Conservation (phyloP, 2,888 invertebrate species). For the Epinotia brunnichana region DNA sequence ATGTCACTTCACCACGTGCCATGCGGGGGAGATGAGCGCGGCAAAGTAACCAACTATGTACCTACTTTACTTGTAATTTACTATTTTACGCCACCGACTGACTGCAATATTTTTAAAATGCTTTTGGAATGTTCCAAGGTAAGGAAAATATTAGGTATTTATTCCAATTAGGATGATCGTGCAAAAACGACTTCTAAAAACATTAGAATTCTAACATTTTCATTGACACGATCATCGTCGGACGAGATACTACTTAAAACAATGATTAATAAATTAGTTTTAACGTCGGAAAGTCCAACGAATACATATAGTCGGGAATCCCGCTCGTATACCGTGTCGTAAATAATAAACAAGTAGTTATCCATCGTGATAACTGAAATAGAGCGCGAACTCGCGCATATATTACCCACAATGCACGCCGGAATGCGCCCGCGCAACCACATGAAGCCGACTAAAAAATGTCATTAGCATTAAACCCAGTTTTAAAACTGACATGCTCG, state of each 20-base stretch:
- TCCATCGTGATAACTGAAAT: slow-evolving; percentile 77
- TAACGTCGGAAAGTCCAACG: not conserved
- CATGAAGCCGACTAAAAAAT: slow-evolving; percentile 61
- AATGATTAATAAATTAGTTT: not conserved
- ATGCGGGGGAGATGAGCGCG: not conserved
- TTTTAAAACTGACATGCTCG: slow-evolving; percentile 43
- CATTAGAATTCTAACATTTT: too few relatives aligned
- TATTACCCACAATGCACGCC: slow-evolving; percentile 66
- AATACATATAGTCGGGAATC: slow-evolving; percentile 53
- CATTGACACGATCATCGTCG: not conserved
- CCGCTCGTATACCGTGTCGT: slow-evolving; percentile 57
- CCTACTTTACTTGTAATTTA: too few relatives aligned
- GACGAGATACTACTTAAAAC: not conserved
- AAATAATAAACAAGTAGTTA: slow-evolving; percentile 68
- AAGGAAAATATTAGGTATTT: not conserved
- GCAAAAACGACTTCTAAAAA: too few relatives aligned
- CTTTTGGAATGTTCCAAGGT: not conserved
- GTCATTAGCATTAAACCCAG: slow-evolving; percentile 66
- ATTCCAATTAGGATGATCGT: too few relatives aligned
- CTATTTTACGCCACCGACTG: not conserved
- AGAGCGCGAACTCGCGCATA: slow-evolving; percentile 76
- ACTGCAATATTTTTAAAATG: not conserved
- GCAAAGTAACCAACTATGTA: too few relatives aligned
- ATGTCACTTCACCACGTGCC: not conserved
- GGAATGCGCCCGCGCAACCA: slow-evolving; percentile 76